Evolutionary conservation across 1,140 invertebrate species (phyloP).

Genomic region (Saxidomus purpurata): DNA sequence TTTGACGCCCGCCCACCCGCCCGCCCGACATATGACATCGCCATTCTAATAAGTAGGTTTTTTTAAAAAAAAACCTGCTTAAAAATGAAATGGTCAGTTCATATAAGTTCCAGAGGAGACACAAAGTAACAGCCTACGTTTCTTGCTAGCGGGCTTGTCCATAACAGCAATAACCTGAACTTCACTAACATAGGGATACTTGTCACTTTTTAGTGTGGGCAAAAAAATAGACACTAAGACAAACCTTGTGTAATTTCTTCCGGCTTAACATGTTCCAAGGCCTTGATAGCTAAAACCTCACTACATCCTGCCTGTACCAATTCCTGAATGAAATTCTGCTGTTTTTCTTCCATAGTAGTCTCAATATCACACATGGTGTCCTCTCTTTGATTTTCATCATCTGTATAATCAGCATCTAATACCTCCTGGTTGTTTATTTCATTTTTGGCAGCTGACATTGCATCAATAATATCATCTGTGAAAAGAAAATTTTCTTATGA

Average conservation of each 20-base stretch:
- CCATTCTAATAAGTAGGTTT: too few relatives aligned
- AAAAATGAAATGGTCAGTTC: too few relatives aligned
- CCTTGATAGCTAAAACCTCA: constrained; percentile 60
- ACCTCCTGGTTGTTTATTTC: neutral
- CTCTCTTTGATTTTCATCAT: neutral
- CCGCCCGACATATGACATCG: too few relatives aligned
- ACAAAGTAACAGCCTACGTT: too few relatives aligned
- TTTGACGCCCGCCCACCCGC: too few relatives aligned
- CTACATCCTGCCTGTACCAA: constrained; percentile 54
- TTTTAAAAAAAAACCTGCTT: too few relatives aligned
- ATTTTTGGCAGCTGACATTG: constrained; percentile 63
- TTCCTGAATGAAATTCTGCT: constrained; percentile 49
- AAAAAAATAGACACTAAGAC: too few relatives aligned
- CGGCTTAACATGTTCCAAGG: constrained; percentile 34
- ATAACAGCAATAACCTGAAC: too few relatives aligned
- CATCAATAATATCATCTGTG: constrained; percentile 55
- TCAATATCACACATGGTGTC: neutral
- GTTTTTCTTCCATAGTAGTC: constrained; percentile 32
- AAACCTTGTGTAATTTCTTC: constrained; percentile 72
- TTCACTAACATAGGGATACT: too few relatives aligned
- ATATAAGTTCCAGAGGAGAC: too few relatives aligned
- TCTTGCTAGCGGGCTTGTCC: too few relatives aligned
- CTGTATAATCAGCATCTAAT: neutral
- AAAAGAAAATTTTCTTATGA: neutral
- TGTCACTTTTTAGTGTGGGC: too few relatives aligned